Percentiles rank a stretch among this genome's conserved stretches.
Conservation (phyloP, 2,888 invertebrate species). For the Yponomeuta plumbellus region DNA sequence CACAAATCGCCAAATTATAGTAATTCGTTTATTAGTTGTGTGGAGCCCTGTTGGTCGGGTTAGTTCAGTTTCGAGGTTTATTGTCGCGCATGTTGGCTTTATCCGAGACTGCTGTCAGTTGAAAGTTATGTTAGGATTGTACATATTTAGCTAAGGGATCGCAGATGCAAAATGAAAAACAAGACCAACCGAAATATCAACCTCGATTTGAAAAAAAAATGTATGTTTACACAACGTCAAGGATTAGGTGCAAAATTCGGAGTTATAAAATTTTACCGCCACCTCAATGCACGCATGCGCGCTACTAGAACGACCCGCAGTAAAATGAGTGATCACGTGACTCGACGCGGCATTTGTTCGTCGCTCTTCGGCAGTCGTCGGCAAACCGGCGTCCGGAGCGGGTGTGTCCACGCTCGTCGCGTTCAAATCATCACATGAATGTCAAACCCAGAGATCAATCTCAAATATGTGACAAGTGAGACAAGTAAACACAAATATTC, state of each 20-base stretch:
- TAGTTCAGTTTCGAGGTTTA: background rate
- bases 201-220: background rate
- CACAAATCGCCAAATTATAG: constrained; percentile 13
- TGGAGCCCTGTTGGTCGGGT: background rate
- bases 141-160: background rate
- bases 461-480: constrained; percentile 60
- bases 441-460: constrained; percentile 64
- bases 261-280: constrained; percentile 28
- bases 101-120: background rate
- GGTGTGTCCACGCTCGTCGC: constrained; percentile 44
- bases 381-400: constrained; percentile 45
- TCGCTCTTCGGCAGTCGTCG: constrained; percentile 69
- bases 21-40: constrained; percentile 9
- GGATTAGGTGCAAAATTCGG: constrained; percentile 9
- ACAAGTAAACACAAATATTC: constrained; percentile 47
- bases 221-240: constrained; percentile 1
- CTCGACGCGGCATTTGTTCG: constrained; percentile 75
- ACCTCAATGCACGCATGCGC: constrained; percentile 59
- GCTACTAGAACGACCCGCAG: constrained; percentile 70
- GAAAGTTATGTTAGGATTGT: background rate
- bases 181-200: background rate
- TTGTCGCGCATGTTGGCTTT: background rate
- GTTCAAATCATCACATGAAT: constrained; percentile 51
- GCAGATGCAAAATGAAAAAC: background rate
- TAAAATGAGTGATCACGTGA: constrained; percentile 78